phyloP scores from a whole-genome alignment of 2,797 vertebrate genomes.

The Acanthurus tractus region DNA sequence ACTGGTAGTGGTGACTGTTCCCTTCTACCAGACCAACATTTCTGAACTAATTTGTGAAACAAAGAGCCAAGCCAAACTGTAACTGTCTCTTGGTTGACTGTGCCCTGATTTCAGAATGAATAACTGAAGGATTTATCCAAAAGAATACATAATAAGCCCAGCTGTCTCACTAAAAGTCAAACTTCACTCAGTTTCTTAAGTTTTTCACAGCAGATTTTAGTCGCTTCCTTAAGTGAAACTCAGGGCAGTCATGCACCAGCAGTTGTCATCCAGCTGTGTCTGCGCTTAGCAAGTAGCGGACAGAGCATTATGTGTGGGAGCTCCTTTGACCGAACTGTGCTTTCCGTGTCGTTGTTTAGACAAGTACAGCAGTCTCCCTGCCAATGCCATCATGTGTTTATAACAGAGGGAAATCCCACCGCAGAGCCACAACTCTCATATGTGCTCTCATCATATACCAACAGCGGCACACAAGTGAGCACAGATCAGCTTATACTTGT shows the following conservation, averaged over 20 bases:
- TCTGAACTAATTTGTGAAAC: slow-evolving; percentile 23
- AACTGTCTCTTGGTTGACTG: neutral
- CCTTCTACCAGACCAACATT: slow-evolving; percentile 15
- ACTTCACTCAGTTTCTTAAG: slow-evolving; percentile 27
- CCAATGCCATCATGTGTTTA: slow-evolving; percentile 80
- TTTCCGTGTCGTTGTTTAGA: slow-evolving; percentile 77
- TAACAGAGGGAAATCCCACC: slow-evolving; percentile 78
- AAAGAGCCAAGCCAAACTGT: slow-evolving; percentile 6
- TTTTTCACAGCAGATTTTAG: slow-evolving; percentile 26
- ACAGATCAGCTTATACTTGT: neutral
- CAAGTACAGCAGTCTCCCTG: slow-evolving; percentile 75
- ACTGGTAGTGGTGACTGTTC: slow-evolving; percentile 12
- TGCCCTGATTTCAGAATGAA: slow-evolving; percentile 3
- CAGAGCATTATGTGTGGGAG: slow-evolving; percentile 53
- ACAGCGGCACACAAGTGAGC: neutral
- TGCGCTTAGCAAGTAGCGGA: slow-evolving; percentile 48
- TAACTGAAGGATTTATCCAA: neutral
- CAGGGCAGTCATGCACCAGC: slow-evolving; percentile 39
- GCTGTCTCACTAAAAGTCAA: slow-evolving; percentile 30
- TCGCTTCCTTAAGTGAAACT: slow-evolving; percentile 31
- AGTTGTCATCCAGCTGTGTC: slow-evolving; percentile 63
- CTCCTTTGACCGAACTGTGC: slow-evolving; percentile 56
- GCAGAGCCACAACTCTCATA: slow-evolving; percentile 30
- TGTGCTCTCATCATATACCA: slow-evolving; percentile 33
- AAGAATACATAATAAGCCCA: neutral